phyloP scores from a whole-genome alignment of 2,113 vertebrate genomes.

The Sinosuthora webbiana region DNA sequence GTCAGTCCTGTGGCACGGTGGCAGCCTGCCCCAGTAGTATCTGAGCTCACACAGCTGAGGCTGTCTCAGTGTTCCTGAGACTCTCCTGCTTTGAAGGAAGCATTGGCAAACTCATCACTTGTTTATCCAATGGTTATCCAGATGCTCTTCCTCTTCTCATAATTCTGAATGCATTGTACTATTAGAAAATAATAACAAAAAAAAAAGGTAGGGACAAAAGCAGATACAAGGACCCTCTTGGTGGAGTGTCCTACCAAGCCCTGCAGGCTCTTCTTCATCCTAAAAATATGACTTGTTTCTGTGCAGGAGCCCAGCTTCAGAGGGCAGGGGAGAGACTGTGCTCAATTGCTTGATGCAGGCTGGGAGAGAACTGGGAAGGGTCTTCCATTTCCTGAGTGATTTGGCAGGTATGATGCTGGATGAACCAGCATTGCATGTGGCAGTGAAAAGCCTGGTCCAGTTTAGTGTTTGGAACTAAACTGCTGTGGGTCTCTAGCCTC shows the following conservation, averaged over 20 bases:
- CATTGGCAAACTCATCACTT: neutral
- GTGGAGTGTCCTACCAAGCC: neutral
- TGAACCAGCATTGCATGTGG: neutral
- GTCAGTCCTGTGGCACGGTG: neutral
- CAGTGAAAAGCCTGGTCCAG: neutral
- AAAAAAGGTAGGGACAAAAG: neutral
- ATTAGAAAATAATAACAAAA: neutral
- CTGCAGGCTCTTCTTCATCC: neutral
- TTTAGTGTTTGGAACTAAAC: neutral
- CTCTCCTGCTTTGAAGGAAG: neutral
- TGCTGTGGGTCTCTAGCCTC: neutral
- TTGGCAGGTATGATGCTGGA: neutral
- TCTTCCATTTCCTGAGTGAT: neutral
- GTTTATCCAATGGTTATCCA: neutral
- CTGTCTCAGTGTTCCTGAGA: rapidly evolving
- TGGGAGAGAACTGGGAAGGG: neutral
- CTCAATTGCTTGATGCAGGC: neutral
- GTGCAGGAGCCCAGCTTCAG: neutral
- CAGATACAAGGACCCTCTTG: neutral
- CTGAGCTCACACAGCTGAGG: neutral
- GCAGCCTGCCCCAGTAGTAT: neutral
- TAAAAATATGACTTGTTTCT: neutral
- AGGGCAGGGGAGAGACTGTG: rapidly evolving
- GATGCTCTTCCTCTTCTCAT: neutral
- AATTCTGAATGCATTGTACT: neutral